Evolutionary conservation across 1,140 invertebrate species (phyloP), one percentile per base, ranked within the genome.

Genomic region (Drosophila bifasciata): DNA sequence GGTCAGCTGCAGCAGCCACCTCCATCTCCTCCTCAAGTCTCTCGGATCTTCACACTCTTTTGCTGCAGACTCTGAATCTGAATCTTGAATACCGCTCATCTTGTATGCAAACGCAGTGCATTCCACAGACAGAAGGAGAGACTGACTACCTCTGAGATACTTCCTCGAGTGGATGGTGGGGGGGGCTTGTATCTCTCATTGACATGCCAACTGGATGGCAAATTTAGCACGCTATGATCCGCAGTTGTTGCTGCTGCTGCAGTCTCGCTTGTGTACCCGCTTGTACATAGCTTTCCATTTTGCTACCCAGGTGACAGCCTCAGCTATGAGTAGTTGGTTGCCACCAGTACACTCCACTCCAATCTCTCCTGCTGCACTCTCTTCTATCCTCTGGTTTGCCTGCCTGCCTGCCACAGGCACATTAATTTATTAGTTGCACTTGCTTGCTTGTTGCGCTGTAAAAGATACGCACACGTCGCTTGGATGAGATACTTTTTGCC

Each of bases 361-460:
- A 50, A n/a, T n/a, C 48, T 51, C 32, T 28, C 28, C 28, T 50
- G 9, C 36, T 39, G 49, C 28, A 49, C 57, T 7, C 23, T 36
- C 32, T 36, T 36, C 32, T 36, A 11, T 36, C 32, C 32, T 36
- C 32, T 36, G 11, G 32, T 36, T 36, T 25, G 23, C 23, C 46
- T 59, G 53, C 19, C 23, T 25, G 23, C 23, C 23, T 25, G 23
- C 23, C 23, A 59, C 76, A 75, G 78, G 68, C 78, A 83, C 79
- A 83, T 81, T 81, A 81, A 83, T 83, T 83, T 83, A 83, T 77
- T 83, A 81, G 78, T 81, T 76, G 78, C 78, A 81, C 78, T 81
- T 81, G 78, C 78, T 81, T 81, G 78, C 78, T 63, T 58, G 63
- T 75, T 78, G 69, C 49, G 48, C 52, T 83, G 79, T 71, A 84